A percentile compares a stretch with the other conserved stretches of the same genome.
Evolutionary conservation across 2,797 vertebrate genomes (phyloP).

Genomic region (Propithecus perrieri): DNA sequence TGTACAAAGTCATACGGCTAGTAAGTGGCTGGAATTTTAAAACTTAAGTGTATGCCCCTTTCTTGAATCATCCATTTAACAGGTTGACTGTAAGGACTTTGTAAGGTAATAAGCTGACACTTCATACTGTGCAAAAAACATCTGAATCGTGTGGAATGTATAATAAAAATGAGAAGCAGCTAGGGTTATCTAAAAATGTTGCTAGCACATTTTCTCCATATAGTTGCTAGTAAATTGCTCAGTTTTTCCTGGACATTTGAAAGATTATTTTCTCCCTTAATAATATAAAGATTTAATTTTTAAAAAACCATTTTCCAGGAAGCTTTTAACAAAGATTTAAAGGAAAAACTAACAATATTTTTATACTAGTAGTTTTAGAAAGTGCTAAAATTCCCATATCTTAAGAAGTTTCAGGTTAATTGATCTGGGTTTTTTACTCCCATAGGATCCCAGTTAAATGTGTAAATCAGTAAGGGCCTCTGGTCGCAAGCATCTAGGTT

Average conservation of each 20-base stretch:
- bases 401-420: slow-evolving; percentile 47
- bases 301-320: background rate
- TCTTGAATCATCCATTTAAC: slow-evolving; percentile 25
- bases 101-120: slow-evolving; percentile 38
- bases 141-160: slow-evolving; percentile 3
- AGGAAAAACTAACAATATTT: slow-evolving; percentile 33
- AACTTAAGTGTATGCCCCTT: background rate
- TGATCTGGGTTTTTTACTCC: background rate
- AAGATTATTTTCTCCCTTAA: slow-evolving; percentile 30
- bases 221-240: slow-evolving; percentile 9
- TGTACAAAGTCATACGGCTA: background rate
- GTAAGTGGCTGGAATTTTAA: background rate
- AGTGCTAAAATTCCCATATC: background rate
- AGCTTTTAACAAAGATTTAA: background rate
- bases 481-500: background rate
- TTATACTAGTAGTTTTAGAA: slow-evolving; percentile 23
- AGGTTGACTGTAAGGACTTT: slow-evolving; percentile 9
- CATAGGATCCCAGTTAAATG: background rate
- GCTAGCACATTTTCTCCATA: slow-evolving; percentile 8
- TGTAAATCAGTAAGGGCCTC: background rate
- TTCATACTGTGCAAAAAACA: background rate
- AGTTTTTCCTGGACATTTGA: slow-evolving; percentile 44
- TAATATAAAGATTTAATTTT: slow-evolving; percentile 15
- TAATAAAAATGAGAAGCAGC: slow-evolving; percentile 40
- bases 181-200: slow-evolving; percentile 48